Evolutionary conservation across 2,113 vertebrate genomes (phyloP).

Genomic region (Oryzias melastigma): DNA sequence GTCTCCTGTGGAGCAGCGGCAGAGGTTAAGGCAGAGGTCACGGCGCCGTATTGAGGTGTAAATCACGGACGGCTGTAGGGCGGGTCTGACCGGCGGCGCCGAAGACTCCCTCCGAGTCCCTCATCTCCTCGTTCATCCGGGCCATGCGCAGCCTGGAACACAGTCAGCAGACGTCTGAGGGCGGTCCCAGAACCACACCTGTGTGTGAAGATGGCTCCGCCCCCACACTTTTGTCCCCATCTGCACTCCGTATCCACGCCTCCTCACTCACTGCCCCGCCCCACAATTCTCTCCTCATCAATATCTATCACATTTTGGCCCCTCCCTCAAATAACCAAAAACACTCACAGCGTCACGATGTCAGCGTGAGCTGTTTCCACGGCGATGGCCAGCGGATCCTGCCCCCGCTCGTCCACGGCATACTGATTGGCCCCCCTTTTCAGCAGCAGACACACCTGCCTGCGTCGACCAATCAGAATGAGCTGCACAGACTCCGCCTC

Average conservation of each 20-base stretch:
- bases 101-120: conserved; percentile 75
- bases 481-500: background rate
- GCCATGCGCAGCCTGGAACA: conserved; percentile 76
- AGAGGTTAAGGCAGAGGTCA: background rate
- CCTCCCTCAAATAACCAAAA: background rate
- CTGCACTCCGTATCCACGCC: too few relatives aligned
- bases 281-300: too few relatives aligned
- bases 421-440: conserved; percentile 83
- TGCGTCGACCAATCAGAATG: conserved; percentile 21
- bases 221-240: too few relatives aligned
- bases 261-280: too few relatives aligned
- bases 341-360: conserved; percentile 80
- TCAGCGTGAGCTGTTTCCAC: conserved; percentile 77
- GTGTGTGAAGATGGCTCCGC: too few relatives aligned
- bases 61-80: fast-evolving
- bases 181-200: too few relatives aligned
- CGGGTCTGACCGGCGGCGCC: conserved; percentile 66
- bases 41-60: background rate
- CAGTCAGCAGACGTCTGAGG: background rate
- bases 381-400: conserved; percentile 78
- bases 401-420: conserved; percentile 76
- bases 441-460: conserved; percentile 79
- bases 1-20: conserved; percentile 60
- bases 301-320: background rate
- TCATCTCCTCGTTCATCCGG: conserved; percentile 82